Evolutionary conservation across 2,797 vertebrate species (phyloP).

Genomic region (Pterois miles): DNA sequence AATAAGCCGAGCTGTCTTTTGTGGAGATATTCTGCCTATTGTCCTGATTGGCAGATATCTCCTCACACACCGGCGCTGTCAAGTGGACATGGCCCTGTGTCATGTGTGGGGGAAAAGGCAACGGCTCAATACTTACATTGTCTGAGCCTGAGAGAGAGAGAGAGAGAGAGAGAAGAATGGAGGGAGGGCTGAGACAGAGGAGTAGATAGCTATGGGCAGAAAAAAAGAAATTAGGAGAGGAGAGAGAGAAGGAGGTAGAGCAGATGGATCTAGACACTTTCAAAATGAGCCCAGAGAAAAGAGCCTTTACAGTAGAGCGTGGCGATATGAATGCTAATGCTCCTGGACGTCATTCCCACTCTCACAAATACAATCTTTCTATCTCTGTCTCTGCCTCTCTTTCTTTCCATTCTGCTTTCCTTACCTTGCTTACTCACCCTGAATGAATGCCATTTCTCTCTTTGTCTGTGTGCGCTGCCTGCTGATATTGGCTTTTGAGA

Average conservation of each 20-base stretch:
- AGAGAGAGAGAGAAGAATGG: not conserved
- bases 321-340: constrained; percentile 64
- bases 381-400: not conserved
- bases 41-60: constrained; percentile 22
- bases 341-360: constrained; percentile 18
- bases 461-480: not conserved
- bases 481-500: constrained; percentile 60
- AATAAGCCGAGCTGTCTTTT: not conserved
- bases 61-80: constrained; percentile 7
- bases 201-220: constrained; percentile 42
- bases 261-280: constrained; percentile 63
- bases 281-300: constrained; percentile 59
- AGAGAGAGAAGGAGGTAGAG: constrained; percentile 29
- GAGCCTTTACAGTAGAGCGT: constrained; percentile 68
- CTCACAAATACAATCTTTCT: constrained; percentile 40
- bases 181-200: constrained; percentile 2
- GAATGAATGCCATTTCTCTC: constrained; percentile 24
- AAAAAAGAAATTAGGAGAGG: constrained; percentile 43
- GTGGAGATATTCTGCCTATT: not conserved
- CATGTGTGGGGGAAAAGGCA: constrained; percentile 10
- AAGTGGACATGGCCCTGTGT: constrained; percentile 37
- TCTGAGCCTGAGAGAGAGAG: constrained; percentile 28
- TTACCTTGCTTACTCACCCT: constrained; percentile 39
- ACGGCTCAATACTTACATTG: constrained; percentile 50
- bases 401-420: constrained; percentile 31